phyloP scores from a whole-genome alignment of 2,888 invertebrate species.

The Harmothoe impar region DNA sequence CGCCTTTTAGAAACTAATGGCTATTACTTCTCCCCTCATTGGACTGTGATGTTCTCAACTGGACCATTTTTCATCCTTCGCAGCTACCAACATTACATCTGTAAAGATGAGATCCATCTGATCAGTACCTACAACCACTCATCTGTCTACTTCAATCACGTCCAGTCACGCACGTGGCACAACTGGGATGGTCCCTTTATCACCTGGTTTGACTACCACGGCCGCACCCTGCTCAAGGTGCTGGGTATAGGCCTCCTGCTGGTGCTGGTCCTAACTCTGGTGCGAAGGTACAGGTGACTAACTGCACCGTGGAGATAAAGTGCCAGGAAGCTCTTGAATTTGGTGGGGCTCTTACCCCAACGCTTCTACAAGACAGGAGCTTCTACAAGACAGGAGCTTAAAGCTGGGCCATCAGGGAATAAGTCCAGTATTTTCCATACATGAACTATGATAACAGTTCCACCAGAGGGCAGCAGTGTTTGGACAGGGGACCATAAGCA shows the following conservation, averaged over 20 bases:
- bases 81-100: slow-evolving; percentile 29
- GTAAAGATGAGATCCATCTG: slow-evolving; percentile 14
- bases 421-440: too few species aligned
- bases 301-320: too few species aligned
- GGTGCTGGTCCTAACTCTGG: not conserved
- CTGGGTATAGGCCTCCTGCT: too few species aligned
- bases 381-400: too few species aligned
- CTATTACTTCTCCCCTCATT: slow-evolving; percentile 65
- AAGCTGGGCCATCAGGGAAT: too few species aligned
- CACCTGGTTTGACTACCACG: slow-evolving; percentile 55
- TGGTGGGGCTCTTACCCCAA: too few species aligned
- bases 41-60: slow-evolving; percentile 68
- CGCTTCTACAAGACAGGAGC: too few species aligned
- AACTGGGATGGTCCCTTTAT: slow-evolving; percentile 66
- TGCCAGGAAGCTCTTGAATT: too few species aligned
- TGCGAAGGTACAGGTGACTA: not conserved
- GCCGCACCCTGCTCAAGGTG: not conserved
- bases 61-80: slow-evolving; percentile 67
- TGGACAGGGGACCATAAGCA: too few species aligned
- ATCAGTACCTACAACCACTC: not conserved
- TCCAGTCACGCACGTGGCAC: slow-evolving; percentile 65
- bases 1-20: slow-evolving; percentile 16
- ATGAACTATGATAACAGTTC: too few species aligned
- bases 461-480: too few species aligned
- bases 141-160: slow-evolving; percentile 61